Evolutionary conservation across 2,113 vertebrate genomes (phyloP).

Genomic region (Phasianus colchicus): DNA sequence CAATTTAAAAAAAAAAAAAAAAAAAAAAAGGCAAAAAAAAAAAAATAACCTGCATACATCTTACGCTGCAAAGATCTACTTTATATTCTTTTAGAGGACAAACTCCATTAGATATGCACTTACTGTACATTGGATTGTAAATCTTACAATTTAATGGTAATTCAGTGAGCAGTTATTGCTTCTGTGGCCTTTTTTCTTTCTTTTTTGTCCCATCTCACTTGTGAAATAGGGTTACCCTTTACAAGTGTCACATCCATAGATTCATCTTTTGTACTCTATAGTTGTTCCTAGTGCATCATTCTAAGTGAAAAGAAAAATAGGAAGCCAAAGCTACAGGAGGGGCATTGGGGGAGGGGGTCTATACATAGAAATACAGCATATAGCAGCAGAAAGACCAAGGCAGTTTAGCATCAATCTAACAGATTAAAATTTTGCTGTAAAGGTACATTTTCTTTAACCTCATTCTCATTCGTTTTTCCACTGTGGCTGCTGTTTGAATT

Average conservation of each 20-base stretch:
- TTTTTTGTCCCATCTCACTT: slow-evolving; percentile 83
- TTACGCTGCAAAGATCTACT: slow-evolving; percentile 76
- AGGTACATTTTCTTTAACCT: slow-evolving; percentile 77
- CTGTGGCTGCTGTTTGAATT: slow-evolving; percentile 68
- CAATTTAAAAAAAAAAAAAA: slow-evolving; percentile 53
- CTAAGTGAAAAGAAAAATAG: slow-evolving; percentile 79
- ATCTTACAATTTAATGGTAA: slow-evolving; percentile 89
- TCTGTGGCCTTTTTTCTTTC: slow-evolving; percentile 84
- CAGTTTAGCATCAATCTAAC: slow-evolving; percentile 66
- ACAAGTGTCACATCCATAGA: slow-evolving; percentile 83
- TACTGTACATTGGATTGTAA: slow-evolving; percentile 85
- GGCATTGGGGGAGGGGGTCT: slow-evolving; percentile 39
- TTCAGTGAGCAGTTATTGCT: slow-evolving; percentile 86
- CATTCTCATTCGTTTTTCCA: slow-evolving; percentile 75
- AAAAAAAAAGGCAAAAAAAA: slow-evolving; percentile 41
- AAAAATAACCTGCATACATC: slow-evolving; percentile 69
- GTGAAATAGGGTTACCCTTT: slow-evolving; percentile 89
- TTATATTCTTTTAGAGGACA: slow-evolving; percentile 85
- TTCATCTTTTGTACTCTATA: slow-evolving; percentile 83
- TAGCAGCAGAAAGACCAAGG: slow-evolving; percentile 56
- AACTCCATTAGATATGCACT: slow-evolving; percentile 88
- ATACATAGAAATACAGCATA: slow-evolving; percentile 36
- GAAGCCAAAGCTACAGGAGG: slow-evolving; percentile 64
- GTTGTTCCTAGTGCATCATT: slow-evolving; percentile 79
- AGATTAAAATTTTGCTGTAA: slow-evolving; percentile 80